A percentile compares a stretch with the other conserved stretches of the same genome.
Conservation (phyloP, 2,797 vertebrate species). For the Clarias fuscus region DNA sequence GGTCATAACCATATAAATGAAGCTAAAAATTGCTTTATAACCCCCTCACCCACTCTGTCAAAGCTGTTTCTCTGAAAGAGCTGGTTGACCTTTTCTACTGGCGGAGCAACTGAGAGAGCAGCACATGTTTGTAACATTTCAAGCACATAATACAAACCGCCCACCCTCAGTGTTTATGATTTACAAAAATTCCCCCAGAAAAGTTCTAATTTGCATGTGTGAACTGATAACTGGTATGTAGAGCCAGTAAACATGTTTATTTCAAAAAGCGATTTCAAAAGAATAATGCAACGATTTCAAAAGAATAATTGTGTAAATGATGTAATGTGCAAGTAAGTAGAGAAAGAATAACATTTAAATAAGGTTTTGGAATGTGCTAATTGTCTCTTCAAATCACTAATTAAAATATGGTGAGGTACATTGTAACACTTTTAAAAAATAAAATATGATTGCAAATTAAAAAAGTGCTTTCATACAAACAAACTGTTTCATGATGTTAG, state of each 20-base stretch:
- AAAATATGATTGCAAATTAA: not conserved
- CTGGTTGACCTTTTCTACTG: constrained; percentile 17
- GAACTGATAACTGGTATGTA: not conserved
- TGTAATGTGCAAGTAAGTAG: not conserved
- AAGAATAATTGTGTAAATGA: not conserved
- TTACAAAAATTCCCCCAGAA: not conserved
- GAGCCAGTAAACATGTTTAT: not conserved
- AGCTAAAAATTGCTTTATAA: constrained; percentile 31
- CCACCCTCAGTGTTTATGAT: not conserved
- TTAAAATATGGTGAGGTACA: not conserved
- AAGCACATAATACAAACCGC: not conserved
- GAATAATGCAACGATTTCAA: not conserved
- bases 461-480: not conserved
- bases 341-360: not conserved
- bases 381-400: not conserved
- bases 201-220: not conserved
- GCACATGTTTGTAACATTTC: not conserved
- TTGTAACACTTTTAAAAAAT: not conserved
- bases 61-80: constrained; percentile 7
- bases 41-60: constrained; percentile 24
- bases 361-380: not conserved
- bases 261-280: not conserved
- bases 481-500: not conserved
- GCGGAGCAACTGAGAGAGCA: not conserved
- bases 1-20: constrained; percentile 23